Percentiles rank a stretch among this genome's conserved stretches.
Conservation (phyloP, 2,888 invertebrate genomes). For the Rhagonycha lutea region DNA sequence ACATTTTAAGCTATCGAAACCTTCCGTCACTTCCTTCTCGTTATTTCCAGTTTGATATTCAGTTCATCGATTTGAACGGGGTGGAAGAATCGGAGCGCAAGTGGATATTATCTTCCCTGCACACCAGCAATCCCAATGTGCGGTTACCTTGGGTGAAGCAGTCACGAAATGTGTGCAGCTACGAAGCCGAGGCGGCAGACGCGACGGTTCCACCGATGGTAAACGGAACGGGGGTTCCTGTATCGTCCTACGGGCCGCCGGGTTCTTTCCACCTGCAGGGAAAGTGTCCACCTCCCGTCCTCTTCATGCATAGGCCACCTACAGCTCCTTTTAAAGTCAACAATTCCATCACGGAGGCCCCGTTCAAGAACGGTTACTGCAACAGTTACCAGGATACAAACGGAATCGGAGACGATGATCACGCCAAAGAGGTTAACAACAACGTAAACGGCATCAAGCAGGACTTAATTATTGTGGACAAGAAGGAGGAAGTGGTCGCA, state of each 20-base stretch:
- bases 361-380: neutral
- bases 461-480: neutral
- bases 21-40: neutral
- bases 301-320: neutral
- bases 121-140: constrained; percentile 54
- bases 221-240: neutral
- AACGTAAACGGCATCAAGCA: neutral
- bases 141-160: constrained; percentile 49
- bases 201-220: neutral
- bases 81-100: constrained; percentile 70
- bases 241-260: neutral
- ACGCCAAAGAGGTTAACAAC: neutral
- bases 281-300: neutral
- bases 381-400: neutral
- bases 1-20: neutral
- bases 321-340: neutral
- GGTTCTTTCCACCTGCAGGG: neutral
- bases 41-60: constrained; percentile 44
- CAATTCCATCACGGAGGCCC: neutral
- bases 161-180: neutral
- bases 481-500: neutral
- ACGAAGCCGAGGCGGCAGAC: neutral
- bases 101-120: constrained; percentile 65
- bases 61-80: constrained; percentile 76
- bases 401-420: neutral